A percentile compares a stretch with the other conserved stretches of the same genome.
These are phyloP conservation scores for Calyptomena viridis DNA, from an alignment of 2,113 vertebrate species.

Conservation along the genomic window DNA sequence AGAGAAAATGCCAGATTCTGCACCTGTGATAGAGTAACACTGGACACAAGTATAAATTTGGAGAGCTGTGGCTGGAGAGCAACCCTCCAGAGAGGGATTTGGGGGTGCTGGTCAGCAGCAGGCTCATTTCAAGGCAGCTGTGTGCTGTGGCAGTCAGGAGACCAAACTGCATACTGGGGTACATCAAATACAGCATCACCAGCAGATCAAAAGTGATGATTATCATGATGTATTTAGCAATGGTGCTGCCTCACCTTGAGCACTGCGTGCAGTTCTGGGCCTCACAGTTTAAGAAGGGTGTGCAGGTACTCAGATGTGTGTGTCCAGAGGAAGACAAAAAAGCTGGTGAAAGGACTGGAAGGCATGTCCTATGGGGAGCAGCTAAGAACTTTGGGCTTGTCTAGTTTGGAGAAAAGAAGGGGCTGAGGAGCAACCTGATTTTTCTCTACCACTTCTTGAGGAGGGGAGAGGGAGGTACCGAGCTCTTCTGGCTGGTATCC, in stretches of 20 bases:
- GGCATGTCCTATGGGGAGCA: background rate
- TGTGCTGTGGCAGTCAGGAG: background rate
- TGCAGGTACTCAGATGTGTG: background rate
- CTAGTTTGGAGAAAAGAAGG: background rate
- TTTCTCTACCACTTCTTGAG: background rate
- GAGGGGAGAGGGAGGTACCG: background rate
- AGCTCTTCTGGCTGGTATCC: background rate
- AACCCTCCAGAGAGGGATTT: background rate
- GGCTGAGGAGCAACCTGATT: background rate
- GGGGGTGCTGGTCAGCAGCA: background rate
- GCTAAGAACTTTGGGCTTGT: background rate
- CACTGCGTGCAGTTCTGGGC: background rate
- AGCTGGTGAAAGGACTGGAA: background rate
- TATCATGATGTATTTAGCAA: rapidly evolving
- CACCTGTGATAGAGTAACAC: background rate
- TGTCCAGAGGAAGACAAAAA: background rate
- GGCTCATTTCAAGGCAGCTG: background rate
- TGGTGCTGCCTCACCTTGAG: background rate
- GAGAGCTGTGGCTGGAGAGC: background rate
- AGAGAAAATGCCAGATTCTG: background rate
- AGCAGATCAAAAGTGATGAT: background rate
- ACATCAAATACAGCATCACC: background rate
- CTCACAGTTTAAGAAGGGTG: background rate
- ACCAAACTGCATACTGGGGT: background rate
- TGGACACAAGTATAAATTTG: rapidly evolving